phyloP scores from a whole-genome alignment of 1,140 invertebrate species.

The Caenorhabditis brenneri region DNA sequence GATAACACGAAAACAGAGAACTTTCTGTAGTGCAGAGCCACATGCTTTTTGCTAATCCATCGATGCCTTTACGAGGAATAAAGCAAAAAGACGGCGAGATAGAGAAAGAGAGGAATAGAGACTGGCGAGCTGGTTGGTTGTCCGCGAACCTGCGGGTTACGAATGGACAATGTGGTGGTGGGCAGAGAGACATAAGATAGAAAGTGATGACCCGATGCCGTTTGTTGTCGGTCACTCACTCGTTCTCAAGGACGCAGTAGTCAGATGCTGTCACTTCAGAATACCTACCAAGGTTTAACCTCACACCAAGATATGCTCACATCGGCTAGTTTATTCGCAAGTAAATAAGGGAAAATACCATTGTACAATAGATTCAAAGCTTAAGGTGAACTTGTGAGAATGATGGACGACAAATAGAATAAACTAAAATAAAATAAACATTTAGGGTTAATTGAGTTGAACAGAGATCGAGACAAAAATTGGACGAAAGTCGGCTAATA shows the following conservation, averaged over 20 bases:
- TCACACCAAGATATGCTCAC: background rate
- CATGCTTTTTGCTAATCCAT: background rate
- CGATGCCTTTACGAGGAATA: constrained; percentile 1
- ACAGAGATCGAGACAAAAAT: background rate
- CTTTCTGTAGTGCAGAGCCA: background rate
- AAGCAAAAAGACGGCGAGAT: background rate
- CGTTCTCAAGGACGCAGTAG: constrained; percentile 24
- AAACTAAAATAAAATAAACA: too few species aligned
- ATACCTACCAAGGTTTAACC: background rate
- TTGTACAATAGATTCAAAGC: constrained; percentile 8
- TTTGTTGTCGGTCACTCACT: constrained; percentile 20
- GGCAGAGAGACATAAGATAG: constrained; percentile 1
- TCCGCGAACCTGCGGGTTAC: constrained; percentile 31
- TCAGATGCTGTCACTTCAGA: constrained; percentile 23
- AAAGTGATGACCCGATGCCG: background rate
- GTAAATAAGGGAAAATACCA: constrained; percentile 18
- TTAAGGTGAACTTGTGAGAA: background rate
- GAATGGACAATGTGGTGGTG: background rate
- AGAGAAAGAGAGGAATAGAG: constrained; percentile 3
- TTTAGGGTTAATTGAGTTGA: too few species aligned
- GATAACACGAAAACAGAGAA: background rate
- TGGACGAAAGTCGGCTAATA: background rate
- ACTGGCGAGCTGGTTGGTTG: background rate
- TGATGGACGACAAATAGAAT: background rate
- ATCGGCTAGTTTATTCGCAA: constrained; percentile 15